phyloP scores from a whole-genome alignment of 2,888 invertebrate genomes.

The Nebria salina region DNA sequence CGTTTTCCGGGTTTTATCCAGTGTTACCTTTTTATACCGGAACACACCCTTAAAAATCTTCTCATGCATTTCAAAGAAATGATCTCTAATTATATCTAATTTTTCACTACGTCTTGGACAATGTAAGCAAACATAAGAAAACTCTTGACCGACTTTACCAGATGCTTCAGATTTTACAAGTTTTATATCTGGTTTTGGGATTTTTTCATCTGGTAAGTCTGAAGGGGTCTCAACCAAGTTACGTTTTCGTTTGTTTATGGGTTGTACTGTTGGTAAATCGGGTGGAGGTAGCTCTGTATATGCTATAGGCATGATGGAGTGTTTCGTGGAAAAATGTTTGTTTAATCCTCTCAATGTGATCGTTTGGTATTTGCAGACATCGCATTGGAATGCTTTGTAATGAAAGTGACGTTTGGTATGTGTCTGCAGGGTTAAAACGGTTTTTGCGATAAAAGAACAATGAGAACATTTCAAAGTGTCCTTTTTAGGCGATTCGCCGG shows the following conservation, averaged over 20 bases:
- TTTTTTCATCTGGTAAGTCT: conserved; percentile 38
- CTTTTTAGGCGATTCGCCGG: background rate
- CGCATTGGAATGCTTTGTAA: conserved; percentile 63
- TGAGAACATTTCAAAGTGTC: conserved; percentile 42
- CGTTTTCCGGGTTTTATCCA: conserved; percentile 9
- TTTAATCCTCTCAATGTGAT: conserved; percentile 53
- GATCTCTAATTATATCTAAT: conserved; percentile 48
- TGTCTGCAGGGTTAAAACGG: conserved; percentile 53
- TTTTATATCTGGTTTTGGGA: conserved; percentile 31
- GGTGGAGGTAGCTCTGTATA: conserved; percentile 12
- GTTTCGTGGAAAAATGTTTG: conserved; percentile 57
- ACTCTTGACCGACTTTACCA: background rate
- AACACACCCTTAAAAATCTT: conserved; percentile 36
- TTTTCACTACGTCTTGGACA: conserved; percentile 51
- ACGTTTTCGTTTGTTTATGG: conserved; percentile 27
- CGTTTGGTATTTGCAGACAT: conserved; percentile 59
- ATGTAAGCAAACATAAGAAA: conserved; percentile 50
- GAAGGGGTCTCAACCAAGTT: conserved; percentile 24
- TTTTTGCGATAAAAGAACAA: conserved; percentile 31
- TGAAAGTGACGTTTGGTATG: conserved; percentile 65
- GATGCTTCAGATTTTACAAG: background rate
- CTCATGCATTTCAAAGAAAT: conserved; percentile 51
- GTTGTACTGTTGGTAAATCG: background rate
- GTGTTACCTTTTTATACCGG: conserved; percentile 40
- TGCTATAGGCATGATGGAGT: conserved; percentile 26